phyloP scores from a whole-genome alignment of 2,888 invertebrate genomes.

The Cheilosia impressa region DNA sequence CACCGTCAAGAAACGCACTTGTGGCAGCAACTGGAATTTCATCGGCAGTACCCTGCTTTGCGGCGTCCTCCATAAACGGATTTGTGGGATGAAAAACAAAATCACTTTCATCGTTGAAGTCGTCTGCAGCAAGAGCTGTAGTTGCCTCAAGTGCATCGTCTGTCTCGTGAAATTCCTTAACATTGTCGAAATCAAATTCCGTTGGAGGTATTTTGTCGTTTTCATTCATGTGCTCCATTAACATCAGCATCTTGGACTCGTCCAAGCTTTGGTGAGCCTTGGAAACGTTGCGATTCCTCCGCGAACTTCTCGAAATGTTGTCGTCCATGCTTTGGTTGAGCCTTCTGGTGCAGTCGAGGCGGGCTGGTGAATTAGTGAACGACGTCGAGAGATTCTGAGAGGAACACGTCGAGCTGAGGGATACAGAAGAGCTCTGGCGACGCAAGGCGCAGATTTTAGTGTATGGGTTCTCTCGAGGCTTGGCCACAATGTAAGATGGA shows the following conservation, averaged over 20 bases:
- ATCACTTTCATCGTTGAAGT: slow-evolving; percentile 58
- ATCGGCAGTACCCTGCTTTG: slow-evolving; percentile 47
- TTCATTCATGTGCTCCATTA: slow-evolving; percentile 79
- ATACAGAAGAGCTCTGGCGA: slow-evolving; percentile 92
- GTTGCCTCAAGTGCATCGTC: slow-evolving; percentile 29
- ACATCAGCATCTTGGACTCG: slow-evolving; percentile 84
- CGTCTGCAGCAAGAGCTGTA: not conserved
- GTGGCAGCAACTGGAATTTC: not conserved
- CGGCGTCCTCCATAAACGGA: slow-evolving; percentile 81
- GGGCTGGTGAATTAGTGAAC: slow-evolving; percentile 78
- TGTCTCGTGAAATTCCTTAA: slow-evolving; percentile 33
- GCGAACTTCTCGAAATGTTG: slow-evolving; percentile 83
- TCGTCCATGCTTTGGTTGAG: slow-evolving; percentile 92
- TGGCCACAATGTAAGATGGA: slow-evolving; percentile 88
- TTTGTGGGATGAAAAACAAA: slow-evolving; percentile 82
- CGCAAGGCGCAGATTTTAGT: slow-evolving; percentile 95
- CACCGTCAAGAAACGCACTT: slow-evolving; percentile 59
- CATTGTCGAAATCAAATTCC: slow-evolving; percentile 48
- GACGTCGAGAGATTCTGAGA: slow-evolving; percentile 77
- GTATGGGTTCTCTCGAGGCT: slow-evolving; percentile 93
- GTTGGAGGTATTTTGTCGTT: slow-evolving; percentile 35
- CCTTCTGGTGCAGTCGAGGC: slow-evolving; percentile 86
- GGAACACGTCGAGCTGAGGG: slow-evolving; percentile 85
- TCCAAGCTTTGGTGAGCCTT: slow-evolving; percentile 89
- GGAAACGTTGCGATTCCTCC: slow-evolving; percentile 83